phyloP scores from a whole-genome alignment of 2,113 vertebrate genomes.

The Petrocephalus microphthalmus region DNA sequence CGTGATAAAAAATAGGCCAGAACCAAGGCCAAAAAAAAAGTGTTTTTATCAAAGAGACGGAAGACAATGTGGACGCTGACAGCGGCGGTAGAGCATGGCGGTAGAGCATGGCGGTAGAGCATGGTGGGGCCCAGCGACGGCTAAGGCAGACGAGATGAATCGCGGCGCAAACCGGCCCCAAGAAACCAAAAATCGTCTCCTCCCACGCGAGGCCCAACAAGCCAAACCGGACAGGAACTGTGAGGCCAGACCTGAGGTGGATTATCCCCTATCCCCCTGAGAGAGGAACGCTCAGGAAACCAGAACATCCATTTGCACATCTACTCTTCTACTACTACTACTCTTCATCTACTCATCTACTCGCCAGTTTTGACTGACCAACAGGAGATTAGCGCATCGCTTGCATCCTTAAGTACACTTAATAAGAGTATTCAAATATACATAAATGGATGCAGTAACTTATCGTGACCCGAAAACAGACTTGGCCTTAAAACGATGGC shows the following conservation, averaged over 20 bases:
- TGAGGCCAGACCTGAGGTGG: neutral
- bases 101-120: neutral
- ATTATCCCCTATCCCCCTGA: neutral
- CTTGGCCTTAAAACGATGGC: neutral
- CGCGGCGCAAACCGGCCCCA: neutral
- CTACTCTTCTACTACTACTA: neutral
- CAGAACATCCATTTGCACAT: neutral
- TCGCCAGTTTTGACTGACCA: neutral
- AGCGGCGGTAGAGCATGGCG: neutral
- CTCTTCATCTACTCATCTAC: too few species aligned
- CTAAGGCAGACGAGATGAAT: neutral
- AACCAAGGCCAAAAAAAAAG: neutral
- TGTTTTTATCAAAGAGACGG: neutral
- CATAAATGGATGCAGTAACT: neutral
- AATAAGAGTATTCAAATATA: neutral
- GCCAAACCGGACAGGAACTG: neutral
- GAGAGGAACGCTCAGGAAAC: neutral
- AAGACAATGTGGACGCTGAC: neutral
- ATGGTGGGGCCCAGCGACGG: neutral
- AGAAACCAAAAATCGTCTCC: neutral
- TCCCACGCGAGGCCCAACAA: neutral
- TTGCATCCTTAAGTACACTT: neutral
- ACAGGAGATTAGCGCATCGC: neutral
- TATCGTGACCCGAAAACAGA: neutral
- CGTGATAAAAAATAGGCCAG: neutral